Percentiles rank a stretch among this genome's conserved stretches.
Conservation (phyloP, 2,113 vertebrate genomes). For the Stegastes partitus region DNA sequence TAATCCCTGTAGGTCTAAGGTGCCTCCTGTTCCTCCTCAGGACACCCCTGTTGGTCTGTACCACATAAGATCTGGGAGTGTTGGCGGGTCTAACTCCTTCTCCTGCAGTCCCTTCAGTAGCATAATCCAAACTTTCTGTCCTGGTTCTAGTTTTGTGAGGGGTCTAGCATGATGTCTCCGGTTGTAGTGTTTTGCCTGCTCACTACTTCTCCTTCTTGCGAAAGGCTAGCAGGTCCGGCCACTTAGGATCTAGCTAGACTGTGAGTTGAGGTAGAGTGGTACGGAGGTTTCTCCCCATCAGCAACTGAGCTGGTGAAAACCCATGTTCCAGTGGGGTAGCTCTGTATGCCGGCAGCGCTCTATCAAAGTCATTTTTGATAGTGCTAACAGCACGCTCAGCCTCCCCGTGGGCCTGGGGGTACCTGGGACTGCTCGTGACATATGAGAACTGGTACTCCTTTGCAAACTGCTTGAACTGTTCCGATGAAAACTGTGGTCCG, state of each 20-base stretch:
- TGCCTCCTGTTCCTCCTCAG: neutral
- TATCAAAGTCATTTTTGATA: neutral
- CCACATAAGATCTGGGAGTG: neutral
- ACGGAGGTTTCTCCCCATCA: too few relatives aligned
- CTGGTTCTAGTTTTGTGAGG: neutral
- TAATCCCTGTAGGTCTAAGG: neutral
- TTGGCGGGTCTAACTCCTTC: neutral
- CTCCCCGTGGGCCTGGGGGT: too few relatives aligned
- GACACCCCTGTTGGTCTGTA: neutral
- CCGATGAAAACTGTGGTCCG: neutral
- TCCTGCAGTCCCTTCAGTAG: too few relatives aligned
- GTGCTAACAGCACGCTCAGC: too few relatives aligned
- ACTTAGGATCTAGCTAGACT: too few relatives aligned
- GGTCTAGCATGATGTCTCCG: neutral
- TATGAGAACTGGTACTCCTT: neutral
- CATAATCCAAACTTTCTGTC: too few relatives aligned
- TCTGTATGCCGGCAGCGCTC: too few relatives aligned
- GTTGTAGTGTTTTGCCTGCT: constrained; percentile 1
- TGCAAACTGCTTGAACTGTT: constrained; percentile 4
- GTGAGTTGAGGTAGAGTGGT: too few relatives aligned
- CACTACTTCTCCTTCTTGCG: neutral
- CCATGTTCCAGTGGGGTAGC: too few relatives aligned
- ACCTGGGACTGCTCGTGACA: neutral
- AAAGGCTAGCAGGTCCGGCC: too few relatives aligned
- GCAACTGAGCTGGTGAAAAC: too few relatives aligned